Evolutionary conservation across 92 coral and sea anemone species (phyloP), one percentile per base, ranked within the genome.

Genomic region (Phenganax stokvisi): DNA sequence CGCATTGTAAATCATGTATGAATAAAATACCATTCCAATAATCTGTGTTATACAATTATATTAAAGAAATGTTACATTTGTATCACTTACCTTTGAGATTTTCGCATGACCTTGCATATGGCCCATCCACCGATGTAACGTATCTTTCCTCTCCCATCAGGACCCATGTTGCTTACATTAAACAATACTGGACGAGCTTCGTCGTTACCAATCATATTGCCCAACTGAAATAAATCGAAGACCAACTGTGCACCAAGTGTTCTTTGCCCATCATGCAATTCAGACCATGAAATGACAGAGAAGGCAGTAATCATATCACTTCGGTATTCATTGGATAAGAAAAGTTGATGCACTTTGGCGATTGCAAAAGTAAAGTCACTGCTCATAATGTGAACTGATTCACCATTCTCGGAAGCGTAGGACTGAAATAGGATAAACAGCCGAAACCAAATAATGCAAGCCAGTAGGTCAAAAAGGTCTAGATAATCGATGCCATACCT

Each of bases 41-140:
- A 20, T 20, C 25, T 20, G 25, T 20, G 25, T 20, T 20, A 20
- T 20, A 20, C 25, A 20, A 20, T 20, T 20, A 20, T 20, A 20
- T 20, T 20, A 20, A 20, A 20, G 25, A 20, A 20, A 20, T 20
- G 25, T 20, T 20, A 67, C 10, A 67, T 67, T n/a, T n/a, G 52
- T 4, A 5, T 9, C 10, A 70, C 29, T 70, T 28, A 70, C 75
- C 55, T 70, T 52, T 29, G 75, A 15, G 54, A 65, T 11, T 64
- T 66, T 47, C 84, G 86, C 37, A 84, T 67, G 3, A 68, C 71
- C 67, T 61, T 76, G 6, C 82, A 16, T 9, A 84, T 69, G 2
- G 88, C 90, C 90, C 90, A 89, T 16, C 85, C 90, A 10, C 90
- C 92, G 29, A 89, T 80, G 61, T 87, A 86, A 27, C 89, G 56